Evolutionary conservation across 2,888 invertebrate species (phyloP), one percentile per base, ranked within the genome.

Genomic region (Habroteleia sp.): DNA sequence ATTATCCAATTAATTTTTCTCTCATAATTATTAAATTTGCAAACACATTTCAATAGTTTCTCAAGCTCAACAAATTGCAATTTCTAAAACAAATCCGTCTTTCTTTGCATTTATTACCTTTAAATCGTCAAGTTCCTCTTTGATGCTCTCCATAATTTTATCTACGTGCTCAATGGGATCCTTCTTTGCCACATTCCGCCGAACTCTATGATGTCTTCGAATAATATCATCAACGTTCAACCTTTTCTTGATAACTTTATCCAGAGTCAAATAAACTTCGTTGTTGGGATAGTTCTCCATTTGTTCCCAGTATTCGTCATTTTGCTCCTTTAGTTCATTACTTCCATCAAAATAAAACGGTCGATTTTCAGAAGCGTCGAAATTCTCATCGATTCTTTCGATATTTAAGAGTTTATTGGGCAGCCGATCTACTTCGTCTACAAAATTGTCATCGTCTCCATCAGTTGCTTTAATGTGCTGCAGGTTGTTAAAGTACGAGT

Each of bases 41-140:
- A n/a, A n/a, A n/a, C n/a, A n/a, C n/a, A n/a, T n/a, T n/a, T n/a
- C n/a, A n/a, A n/a, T n/a, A n/a, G n/a, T n/a, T n/a, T n/a, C n/a
- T n/a, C n/a, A n/a, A n/a, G n/a, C n/a, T n/a, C n/a, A n/a, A n/a
- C n/a, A n/a, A n/a, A n/a, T n/a, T n/a, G n/a, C n/a, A n/a, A n/a
- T n/a, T n/a, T n/a, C n/a, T n/a, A n/a, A n/a, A n/a, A n/a, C n/a
- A n/a, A n/a, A n/a, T n/a, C n/a, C n/a, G n/a, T n/a, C n/a, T n/a
- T n/a, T n/a, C n/a, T n/a, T n/a, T n/a, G n/a, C n/a, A n/a, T n/a
- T n/a, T n/a, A 16, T 52, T 84, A 91, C 91, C 88, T 91, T 91
- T 56, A 93, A 85, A n/a, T 91, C 92, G 77, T 90, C 89, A 65
- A 93, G 89, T 82, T 92, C 91, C 79, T 92, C 92, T 81, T 92